These are phyloP conservation scores for Hippoglossus stenolepis DNA, from an alignment of 2,113 vertebrate genomes.

Conservation along the genomic window DNA sequence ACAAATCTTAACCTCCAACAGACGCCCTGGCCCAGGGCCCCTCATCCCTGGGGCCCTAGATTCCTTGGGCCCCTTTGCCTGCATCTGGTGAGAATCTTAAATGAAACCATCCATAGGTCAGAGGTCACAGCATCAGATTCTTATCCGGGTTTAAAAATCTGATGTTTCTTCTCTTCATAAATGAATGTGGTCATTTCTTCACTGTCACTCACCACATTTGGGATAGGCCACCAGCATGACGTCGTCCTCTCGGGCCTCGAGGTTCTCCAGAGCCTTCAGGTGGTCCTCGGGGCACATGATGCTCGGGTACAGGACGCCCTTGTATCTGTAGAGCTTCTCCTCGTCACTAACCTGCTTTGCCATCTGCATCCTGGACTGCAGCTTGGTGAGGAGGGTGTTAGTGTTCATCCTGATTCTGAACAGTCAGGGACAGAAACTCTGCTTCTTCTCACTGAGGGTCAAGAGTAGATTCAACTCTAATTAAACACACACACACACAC, in stretches of 20 bases:
- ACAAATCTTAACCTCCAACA: too few relatives aligned
- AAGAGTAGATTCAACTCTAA: background rate
- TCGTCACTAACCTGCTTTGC: conserved; percentile 55
- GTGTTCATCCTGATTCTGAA: conserved; percentile 7
- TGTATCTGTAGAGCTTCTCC: conserved; percentile 77
- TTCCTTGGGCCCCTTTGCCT: too few relatives aligned
- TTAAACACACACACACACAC: background rate
- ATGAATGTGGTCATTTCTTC: background rate
- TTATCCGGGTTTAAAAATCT: too few relatives aligned
- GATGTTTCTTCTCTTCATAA: too few relatives aligned
- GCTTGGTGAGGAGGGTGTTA: accelerated
- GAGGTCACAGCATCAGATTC: conserved; percentile 2
- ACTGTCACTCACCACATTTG: conserved; percentile 83
- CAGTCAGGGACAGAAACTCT: background rate
- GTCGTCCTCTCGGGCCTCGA: conserved; percentile 81
- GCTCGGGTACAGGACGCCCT: conserved; percentile 79
- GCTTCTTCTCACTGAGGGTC: background rate
- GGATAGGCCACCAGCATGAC: conserved; percentile 84
- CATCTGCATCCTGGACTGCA: conserved; percentile 32
- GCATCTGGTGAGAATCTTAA: background rate
- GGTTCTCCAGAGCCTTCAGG: conserved; percentile 69
- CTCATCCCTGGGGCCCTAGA: too few relatives aligned
- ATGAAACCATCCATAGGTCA: conserved; percentile 1
- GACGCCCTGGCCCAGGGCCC: too few relatives aligned
- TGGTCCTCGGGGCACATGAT: conserved; percentile 74